Evolutionary conservation across 2,797 vertebrate genomes (phyloP).

Genomic region (Hapalemur alaotrensis): DNA sequence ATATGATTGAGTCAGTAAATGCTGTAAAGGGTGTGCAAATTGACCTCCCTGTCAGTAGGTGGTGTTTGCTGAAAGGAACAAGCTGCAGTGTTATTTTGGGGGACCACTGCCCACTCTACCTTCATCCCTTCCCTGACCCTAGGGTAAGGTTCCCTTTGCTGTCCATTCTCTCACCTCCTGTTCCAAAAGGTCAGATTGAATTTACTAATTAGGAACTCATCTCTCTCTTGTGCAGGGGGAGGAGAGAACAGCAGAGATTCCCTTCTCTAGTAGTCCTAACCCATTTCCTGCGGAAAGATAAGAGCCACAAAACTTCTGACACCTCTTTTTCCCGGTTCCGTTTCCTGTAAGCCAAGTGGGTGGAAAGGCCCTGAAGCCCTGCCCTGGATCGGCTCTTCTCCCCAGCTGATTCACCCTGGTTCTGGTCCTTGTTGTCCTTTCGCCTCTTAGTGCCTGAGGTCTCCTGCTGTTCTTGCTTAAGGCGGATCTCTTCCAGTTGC

Average conservation of each 20-base stretch:
- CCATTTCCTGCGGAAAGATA: not conserved
- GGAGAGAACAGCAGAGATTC: not conserved
- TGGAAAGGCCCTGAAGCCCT: not conserved
- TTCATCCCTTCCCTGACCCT: not conserved
- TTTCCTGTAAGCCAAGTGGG: constrained; percentile 14
- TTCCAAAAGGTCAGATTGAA: not conserved
- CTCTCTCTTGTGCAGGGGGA: not conserved
- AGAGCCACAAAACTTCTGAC: constrained; percentile 8
- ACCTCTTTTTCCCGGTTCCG: constrained; percentile 78
- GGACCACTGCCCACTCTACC: too few species aligned
- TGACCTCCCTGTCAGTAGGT: too few species aligned
- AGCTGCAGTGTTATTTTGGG: too few species aligned
- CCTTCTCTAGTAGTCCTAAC: not conserved
- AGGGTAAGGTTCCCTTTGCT: not conserved
- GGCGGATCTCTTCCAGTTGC: constrained; percentile 84
- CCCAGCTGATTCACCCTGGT: constrained; percentile 79
- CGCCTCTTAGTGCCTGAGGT: constrained; percentile 68
- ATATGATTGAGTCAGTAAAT: too few species aligned
- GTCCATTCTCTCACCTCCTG: not conserved
- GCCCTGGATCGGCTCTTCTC: constrained; percentile 66
- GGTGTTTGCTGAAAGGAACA: too few species aligned
- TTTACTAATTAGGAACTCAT: not conserved
- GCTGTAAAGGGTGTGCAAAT: too few species aligned
- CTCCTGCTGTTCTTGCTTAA: constrained; percentile 82
- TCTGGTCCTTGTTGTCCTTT: constrained; percentile 72